Base-by-base conservation (phyloP, 2,888 invertebrate species). In the Tenodera sinensis region DNA sequence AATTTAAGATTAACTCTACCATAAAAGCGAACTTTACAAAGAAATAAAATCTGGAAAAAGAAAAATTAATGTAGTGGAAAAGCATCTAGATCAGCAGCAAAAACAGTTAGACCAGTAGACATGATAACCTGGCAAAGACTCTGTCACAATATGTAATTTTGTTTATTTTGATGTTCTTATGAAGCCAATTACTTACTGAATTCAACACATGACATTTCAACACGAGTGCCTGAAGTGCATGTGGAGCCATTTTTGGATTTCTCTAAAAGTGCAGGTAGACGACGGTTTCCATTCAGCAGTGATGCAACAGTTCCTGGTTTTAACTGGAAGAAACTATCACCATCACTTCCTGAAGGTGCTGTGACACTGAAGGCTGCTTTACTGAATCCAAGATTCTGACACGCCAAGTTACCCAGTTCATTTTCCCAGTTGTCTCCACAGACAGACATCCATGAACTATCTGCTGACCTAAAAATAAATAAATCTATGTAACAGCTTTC, bases 381-480 rank as follows among this genome's bases (percentile, higher is more conserved):
- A 15, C 93, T 92, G 91, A 93, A 95, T 81, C 96, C 96, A 90
- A 96, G 92, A 84, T 92, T 93, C 91, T 93, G 93, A 91, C 96
- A 96, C 30, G 94, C 94, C 83, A 93, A 91, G 91, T 95, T 94
- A 54, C 95, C 95, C 91, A 94, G 93, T 9, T 94, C 93, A 34
- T 93, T 92, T 89, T 93, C 94, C 95, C 95, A 95, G 85, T 93
- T 93, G 87, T 95, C 94, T 28, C 94, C 93, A 91, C 95, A 95
- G 14, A 95, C 93, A 2, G 94, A 93, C 28, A 92, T 92, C 92
- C 94, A 94, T 28, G 92, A 92, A 89, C 91, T 91, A 89, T 93
- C 93, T 83, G 71, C 71, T 25, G 90, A 89, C 81, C 91, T 90
- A 27, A 42, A 88, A 88, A 27, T 7, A 28, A 15, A 84, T n/a